phyloP scores from a whole-genome alignment of 2,888 invertebrate species.

The Myopa tessellatipennis region DNA sequence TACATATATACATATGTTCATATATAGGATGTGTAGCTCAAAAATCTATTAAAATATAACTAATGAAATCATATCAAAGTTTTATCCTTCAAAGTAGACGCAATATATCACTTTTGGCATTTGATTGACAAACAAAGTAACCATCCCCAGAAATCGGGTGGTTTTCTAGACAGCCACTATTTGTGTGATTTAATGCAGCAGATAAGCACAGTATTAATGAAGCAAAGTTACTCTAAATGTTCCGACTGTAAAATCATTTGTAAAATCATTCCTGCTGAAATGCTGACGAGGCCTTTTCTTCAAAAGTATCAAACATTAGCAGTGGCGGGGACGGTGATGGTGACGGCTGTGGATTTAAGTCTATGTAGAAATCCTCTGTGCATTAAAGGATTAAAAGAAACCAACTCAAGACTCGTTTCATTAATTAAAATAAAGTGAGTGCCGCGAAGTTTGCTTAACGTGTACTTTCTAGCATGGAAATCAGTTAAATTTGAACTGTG shows the following conservation, averaged over 20 bases:
- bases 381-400: slow-evolving; percentile 29
- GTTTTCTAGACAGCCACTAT: not conserved
- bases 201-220: not conserved
- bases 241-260: not conserved
- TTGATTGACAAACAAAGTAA: not conserved
- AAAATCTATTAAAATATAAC: no score
- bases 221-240: not conserved
- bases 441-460: not conserved
- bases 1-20: no score
- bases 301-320: no score
- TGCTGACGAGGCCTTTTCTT: not conserved
- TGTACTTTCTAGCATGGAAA: no score
- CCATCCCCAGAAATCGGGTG: not conserved
- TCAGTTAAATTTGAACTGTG: not conserved
- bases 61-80: no score
- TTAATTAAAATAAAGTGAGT: slow-evolving; percentile 40
- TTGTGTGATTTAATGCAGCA: slow-evolving; percentile 1
- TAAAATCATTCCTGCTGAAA: not conserved
- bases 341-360: no score
- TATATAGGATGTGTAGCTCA: no score
- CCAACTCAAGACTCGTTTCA: slow-evolving; percentile 31
- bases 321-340: no score
- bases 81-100: no score
- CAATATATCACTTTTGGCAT: slow-evolving; percentile 15
- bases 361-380: not conserved